Evolutionary conservation across 1,140 invertebrate species (phyloP).

Genomic region (Cherax quadricarinatus): DNA sequence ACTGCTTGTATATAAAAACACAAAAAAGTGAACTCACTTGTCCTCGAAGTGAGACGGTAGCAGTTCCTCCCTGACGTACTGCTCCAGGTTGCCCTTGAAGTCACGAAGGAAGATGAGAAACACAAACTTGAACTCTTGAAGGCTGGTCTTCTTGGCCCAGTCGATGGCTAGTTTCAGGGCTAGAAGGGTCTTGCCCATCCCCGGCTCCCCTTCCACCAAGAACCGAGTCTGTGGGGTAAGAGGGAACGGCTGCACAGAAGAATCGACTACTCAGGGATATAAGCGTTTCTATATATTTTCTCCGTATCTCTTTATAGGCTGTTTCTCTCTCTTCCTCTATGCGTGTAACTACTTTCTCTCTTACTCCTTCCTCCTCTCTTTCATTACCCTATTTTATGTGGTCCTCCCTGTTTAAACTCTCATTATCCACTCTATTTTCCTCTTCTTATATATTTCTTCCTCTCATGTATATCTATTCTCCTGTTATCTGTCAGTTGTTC

Average conservation of each 20-base stretch:
- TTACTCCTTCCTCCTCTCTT: background rate
- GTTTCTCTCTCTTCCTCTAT: background rate
- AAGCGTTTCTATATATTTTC: background rate
- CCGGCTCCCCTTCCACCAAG: conserved; percentile 78
- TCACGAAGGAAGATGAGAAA: conserved; percentile 80
- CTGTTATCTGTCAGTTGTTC: too few species aligned
- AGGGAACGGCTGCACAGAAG: background rate
- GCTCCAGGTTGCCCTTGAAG: conserved; percentile 77
- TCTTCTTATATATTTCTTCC: too few species aligned
- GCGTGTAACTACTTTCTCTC: background rate
- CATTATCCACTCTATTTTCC: too few species aligned
- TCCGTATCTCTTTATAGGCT: background rate
- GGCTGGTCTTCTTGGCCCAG: conserved; percentile 79
- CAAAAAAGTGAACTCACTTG: conserved; percentile 52
- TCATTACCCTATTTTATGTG: background rate
- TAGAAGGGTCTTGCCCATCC: conserved; percentile 79
- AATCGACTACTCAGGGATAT: background rate
- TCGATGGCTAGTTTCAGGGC: conserved; percentile 79
- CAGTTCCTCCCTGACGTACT: conserved; percentile 78
- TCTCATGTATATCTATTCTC: too few species aligned
- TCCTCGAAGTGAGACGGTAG: conserved; percentile 75
- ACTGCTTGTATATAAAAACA: too few species aligned
- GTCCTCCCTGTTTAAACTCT: too few species aligned
- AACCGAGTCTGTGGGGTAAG: conserved; percentile 33
- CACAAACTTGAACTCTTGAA: conserved; percentile 75